These are phyloP conservation scores for Reinhardtius hippoglossoides DNA, from an alignment of 2,113 vertebrate genomes.

Conservation along the genomic window DNA sequence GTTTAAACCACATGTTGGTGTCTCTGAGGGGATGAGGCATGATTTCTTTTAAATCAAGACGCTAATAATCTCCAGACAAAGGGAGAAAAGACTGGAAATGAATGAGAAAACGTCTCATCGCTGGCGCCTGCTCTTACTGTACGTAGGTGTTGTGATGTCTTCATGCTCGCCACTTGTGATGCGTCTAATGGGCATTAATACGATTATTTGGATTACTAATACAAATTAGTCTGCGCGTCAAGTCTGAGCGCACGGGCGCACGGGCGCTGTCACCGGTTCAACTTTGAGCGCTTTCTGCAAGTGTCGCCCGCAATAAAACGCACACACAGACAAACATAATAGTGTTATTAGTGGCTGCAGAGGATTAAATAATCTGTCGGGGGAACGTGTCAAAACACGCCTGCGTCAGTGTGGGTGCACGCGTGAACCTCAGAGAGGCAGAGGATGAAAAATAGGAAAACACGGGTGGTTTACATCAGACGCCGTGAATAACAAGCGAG, in stretches of 20 bases:
- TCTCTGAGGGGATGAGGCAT: constrained; percentile 22
- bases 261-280: constrained; percentile 64
- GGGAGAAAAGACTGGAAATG: constrained; percentile 17
- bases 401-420: constrained; percentile 46
- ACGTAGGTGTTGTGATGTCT: constrained; percentile 83
- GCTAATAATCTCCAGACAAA: constrained; percentile 45
- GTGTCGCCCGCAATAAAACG: constrained; percentile 38
- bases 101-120: constrained; percentile 30
- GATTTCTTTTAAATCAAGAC: constrained; percentile 10
- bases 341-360: constrained; percentile 69
- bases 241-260: constrained; percentile 63
- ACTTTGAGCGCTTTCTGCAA: constrained; percentile 61
- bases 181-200: constrained; percentile 84
- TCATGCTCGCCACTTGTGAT: constrained; percentile 77
- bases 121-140: constrained; percentile 58
- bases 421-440: constrained; percentile 30
- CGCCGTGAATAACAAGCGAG: not conserved
- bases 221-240: constrained; percentile 81
- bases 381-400: constrained; percentile 60
- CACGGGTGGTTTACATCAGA: constrained; percentile 16
- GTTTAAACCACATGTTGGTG: constrained; percentile 18
- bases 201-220: constrained; percentile 84
- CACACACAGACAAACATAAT: constrained; percentile 54
- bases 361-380: constrained; percentile 70
- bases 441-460: constrained; percentile 23